phyloP scores from a whole-genome alignment of 2,888 invertebrate species.

The Drosophila flavopinicola region DNA sequence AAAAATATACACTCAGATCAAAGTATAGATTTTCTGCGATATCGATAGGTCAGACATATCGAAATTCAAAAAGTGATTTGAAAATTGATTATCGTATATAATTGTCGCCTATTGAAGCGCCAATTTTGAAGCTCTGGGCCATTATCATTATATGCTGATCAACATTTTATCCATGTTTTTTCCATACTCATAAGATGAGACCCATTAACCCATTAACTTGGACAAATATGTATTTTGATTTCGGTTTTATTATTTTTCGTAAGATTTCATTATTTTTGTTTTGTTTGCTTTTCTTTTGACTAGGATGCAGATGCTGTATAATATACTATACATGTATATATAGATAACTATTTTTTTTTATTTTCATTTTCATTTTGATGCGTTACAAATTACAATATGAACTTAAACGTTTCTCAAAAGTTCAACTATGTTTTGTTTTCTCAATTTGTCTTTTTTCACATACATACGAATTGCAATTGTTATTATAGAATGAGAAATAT shows the following conservation, averaged over 20 bases:
- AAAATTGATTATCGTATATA: background rate
- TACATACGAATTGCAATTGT: conserved; percentile 27
- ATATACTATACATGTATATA: conserved; percentile 49
- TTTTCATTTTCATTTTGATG: conserved; percentile 47
- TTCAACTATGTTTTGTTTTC: conserved; percentile 40
- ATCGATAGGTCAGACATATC: background rate
- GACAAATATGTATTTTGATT: conserved; percentile 1
- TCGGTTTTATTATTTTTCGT: conserved; percentile 33
- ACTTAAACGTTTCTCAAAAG: conserved; percentile 38
- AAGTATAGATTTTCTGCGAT: no score
- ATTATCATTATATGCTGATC: no score
- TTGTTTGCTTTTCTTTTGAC: conserved; percentile 64
- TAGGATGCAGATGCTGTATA: conserved; percentile 60
- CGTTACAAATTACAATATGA: conserved; percentile 59
- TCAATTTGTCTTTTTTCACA: conserved; percentile 16
- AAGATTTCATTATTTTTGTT: conserved; percentile 60
- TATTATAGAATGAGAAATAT: conserved; percentile 3
- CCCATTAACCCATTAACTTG: background rate
- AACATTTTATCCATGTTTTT: no score
- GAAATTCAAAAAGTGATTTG: conserved; percentile 1
- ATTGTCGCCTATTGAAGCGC: no score
- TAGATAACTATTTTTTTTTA: conserved; percentile 54
- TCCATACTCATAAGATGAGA: background rate
- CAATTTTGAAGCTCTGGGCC: no score
- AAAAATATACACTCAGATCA: no score